Evolutionary conservation across 2,797 vertebrate genomes (phyloP).

Genomic region (Cossypha dichroa): DNA sequence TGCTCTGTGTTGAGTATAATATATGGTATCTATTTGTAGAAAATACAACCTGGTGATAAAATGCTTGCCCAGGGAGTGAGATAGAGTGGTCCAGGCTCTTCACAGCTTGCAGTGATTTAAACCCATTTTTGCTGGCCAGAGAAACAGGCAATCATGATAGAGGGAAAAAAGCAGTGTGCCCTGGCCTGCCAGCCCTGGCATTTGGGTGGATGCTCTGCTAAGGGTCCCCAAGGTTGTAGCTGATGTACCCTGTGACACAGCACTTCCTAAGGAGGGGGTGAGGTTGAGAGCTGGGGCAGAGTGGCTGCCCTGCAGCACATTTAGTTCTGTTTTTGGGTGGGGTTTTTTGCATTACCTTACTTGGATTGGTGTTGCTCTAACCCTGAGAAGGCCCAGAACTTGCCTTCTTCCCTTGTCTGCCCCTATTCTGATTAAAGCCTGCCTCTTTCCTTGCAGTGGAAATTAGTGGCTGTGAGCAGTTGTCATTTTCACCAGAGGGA

Average conservation of each 20-base stretch:
- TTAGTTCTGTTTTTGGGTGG: background rate
- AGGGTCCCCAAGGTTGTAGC: background rate
- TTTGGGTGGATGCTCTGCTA: background rate
- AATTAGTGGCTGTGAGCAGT: background rate
- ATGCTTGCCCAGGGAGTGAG: background rate
- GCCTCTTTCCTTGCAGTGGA: background rate
- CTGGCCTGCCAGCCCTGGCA: background rate
- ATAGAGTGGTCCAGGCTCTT: background rate
- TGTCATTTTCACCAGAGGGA: background rate
- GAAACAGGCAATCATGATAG: background rate
- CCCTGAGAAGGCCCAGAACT: background rate
- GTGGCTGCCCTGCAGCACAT: accelerated
- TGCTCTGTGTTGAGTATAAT: background rate
- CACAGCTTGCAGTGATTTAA: background rate
- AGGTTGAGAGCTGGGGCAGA: accelerated
- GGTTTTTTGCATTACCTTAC: background rate
- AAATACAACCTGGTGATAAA: conserved; percentile 1
- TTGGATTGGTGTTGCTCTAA: background rate
- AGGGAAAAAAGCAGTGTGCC: background rate
- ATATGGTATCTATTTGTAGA: background rate
- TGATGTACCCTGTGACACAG: background rate
- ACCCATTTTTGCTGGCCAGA: background rate
- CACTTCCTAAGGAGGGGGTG: background rate
- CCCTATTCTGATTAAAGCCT: background rate
- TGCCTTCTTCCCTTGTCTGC: background rate